Base-by-base conservation (phyloP, 2,888 invertebrate genomes). In the Ctenicera cuprea region DNA sequence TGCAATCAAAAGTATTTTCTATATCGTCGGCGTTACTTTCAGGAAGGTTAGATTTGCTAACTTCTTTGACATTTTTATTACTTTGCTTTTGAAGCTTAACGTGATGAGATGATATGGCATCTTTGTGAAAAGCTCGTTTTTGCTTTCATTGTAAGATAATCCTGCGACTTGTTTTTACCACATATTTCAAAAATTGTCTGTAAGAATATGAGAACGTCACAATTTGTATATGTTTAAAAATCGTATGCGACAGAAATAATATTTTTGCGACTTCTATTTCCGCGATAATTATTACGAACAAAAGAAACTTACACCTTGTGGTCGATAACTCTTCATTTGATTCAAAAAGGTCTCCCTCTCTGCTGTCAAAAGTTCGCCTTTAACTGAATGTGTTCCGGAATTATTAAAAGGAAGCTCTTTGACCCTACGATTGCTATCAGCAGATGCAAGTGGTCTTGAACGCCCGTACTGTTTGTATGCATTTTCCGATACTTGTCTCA, bases 101-200 rank as follows among this genome's bases (percentile, higher is more conserved):
- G 62, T 87, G 88, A 79, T 88, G 87, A 64, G 86, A 86, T 4
- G 81, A 81, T 73, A 93, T 89, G 86, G 89, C 83, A 83, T 91
- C 85, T 85, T 92, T 88, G 87, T 97, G 91, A 83, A 92, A 89
- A 77, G 91, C 89, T 61, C 98, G 91, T 86, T 97, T n/a, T 97
- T 11, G 91, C 90, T 85, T 96, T 95, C 98, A 99, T 99, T 0
- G 95, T 92, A 71, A 91, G 87, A 79, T 94, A 94, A 83, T 93
- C 93, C 0, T 91, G 89, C 0, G 95, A 94, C 84, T 96, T 92
- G 80, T 93, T 90, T 84, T 94, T 95, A 0, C 94, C 91, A 52
- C 95, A 94, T 62, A 98, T 90, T 88, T 99, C 99, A 87, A 99
- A 95, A 81, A 99, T 94, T 0, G 98, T 99, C 96, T 97, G 87